Conservation (phyloP, 2,888 invertebrate genomes). For the Zeuzera pyrina region DNA sequence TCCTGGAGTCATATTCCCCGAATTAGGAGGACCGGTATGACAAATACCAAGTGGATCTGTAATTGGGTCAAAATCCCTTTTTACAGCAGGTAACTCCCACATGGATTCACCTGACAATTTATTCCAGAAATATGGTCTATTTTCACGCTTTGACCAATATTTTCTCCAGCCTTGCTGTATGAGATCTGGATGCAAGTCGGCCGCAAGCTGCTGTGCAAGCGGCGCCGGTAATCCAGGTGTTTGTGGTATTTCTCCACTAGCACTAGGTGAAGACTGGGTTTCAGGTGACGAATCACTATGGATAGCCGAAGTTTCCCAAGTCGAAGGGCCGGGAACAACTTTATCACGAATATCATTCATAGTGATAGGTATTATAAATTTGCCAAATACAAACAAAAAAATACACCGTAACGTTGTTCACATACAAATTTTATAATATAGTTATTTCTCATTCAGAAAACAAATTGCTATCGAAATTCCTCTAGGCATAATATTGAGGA, state of each 20-base stretch:
- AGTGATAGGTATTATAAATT: constrained; percentile 23
- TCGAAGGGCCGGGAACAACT: constrained; percentile 61
- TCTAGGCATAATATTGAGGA: constrained; percentile 27
- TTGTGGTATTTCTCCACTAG: constrained; percentile 64
- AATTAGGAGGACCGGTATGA: constrained; percentile 56
- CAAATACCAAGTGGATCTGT: constrained; percentile 93
- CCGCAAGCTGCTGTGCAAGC: constrained; percentile 56
- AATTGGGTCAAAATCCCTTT: constrained; percentile 89
- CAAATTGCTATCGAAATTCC: constrained; percentile 38
- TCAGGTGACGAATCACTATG: constrained; percentile 62
- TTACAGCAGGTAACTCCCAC: constrained; percentile 94
- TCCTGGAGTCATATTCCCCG: constrained; percentile 66
- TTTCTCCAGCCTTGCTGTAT: constrained; percentile 95
- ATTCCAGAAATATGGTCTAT: constrained; percentile 97
- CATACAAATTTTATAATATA: constrained; percentile 8
- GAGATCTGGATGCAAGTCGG: constrained; percentile 63
- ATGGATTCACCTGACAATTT: constrained; percentile 95
- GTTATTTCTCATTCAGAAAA: constrained; percentile 4
- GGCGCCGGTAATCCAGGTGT: constrained; percentile 75
- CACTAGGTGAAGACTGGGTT: constrained; percentile 55
- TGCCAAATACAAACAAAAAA: not conserved
- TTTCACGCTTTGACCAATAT: constrained; percentile 97
- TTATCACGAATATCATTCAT: constrained; percentile 71
- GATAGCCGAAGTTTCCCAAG: constrained; percentile 53
- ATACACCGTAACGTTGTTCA: not conserved